Conservation (phyloP, 2,797 vertebrate species). For the Macrochelys suwanniensis region DNA sequence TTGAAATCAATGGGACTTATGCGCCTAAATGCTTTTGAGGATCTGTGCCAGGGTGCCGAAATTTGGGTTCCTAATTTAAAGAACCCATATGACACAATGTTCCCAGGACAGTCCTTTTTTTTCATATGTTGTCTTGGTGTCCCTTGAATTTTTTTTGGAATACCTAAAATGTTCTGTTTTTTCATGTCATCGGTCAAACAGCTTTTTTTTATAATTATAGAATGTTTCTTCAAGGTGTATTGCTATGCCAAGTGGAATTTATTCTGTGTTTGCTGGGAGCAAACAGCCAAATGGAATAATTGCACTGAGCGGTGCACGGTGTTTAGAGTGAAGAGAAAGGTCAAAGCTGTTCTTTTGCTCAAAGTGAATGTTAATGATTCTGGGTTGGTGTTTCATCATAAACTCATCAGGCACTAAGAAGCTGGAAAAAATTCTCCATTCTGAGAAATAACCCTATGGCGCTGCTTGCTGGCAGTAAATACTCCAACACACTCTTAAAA, state of each 20-base stretch:
- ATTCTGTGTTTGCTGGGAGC: neutral
- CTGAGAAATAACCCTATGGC: neutral
- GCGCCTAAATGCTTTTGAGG: neutral
- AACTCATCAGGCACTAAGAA: neutral
- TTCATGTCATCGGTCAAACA: neutral
- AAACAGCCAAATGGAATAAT: neutral
- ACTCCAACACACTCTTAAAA: neutral
- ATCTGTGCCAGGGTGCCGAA: neutral
- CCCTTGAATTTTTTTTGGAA: neutral
- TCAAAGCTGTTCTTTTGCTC: neutral
- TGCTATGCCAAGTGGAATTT: neutral
- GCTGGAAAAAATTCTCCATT: neutral
- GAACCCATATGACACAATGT: neutral
- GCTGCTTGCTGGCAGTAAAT: neutral
- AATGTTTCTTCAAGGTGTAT: neutral
- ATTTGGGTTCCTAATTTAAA: neutral
- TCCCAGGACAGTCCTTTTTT: neutral
- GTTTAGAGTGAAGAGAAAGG: neutral
- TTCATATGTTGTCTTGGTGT: neutral
- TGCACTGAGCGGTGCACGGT: neutral
- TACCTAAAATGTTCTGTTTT: neutral
- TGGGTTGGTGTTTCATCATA: neutral
- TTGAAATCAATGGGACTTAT: neutral
- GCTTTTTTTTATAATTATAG: neutral
- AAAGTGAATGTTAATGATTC: rapidly evolving